These are phyloP conservation scores for Melikaiella ostensackeni DNA, from an alignment of 2,888 invertebrate species.

Conservation along the genomic window DNA sequence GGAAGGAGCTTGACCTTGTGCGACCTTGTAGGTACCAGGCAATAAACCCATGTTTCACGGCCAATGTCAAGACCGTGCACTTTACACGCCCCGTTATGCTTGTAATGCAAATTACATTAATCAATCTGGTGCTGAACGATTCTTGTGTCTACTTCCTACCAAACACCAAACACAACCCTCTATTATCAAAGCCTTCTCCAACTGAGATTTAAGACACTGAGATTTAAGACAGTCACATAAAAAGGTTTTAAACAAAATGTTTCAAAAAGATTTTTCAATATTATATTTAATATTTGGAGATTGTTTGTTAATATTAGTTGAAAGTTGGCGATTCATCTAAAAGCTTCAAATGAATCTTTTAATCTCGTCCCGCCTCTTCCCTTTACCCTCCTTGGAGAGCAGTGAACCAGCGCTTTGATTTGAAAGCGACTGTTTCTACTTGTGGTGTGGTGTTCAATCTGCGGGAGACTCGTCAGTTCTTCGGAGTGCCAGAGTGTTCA, in stretches of 20 bases:
- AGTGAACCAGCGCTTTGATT: neutral
- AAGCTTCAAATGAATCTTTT: neutral
- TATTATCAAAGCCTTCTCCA: neutral
- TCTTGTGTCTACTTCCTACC: neutral
- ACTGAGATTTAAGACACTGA: neutral
- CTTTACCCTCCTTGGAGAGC: neutral
- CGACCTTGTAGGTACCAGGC: conserved; percentile 64
- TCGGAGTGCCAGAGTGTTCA: neutral
- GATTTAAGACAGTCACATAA: no score
- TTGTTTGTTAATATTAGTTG: neutral
- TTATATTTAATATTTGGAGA: no score
- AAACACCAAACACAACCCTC: neutral
- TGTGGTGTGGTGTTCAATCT: conserved; percentile 17
- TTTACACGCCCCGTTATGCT: conserved; percentile 22
- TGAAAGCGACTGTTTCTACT: conserved; percentile 12
- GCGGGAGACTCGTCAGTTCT: conserved; percentile 1
- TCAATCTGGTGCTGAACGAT: neutral
- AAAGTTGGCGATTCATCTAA: neutral
- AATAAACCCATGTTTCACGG: conserved; percentile 65
- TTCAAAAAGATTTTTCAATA: neutral
- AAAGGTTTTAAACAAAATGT: neutral
- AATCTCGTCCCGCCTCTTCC: neutral
- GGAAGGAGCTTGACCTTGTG: conserved; percentile 60
- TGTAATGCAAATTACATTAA: conserved; percentile 19
- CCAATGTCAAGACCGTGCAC: conserved; percentile 61